Conservation (phyloP, 2,888 invertebrate species). For the Heliconius sara region DNA sequence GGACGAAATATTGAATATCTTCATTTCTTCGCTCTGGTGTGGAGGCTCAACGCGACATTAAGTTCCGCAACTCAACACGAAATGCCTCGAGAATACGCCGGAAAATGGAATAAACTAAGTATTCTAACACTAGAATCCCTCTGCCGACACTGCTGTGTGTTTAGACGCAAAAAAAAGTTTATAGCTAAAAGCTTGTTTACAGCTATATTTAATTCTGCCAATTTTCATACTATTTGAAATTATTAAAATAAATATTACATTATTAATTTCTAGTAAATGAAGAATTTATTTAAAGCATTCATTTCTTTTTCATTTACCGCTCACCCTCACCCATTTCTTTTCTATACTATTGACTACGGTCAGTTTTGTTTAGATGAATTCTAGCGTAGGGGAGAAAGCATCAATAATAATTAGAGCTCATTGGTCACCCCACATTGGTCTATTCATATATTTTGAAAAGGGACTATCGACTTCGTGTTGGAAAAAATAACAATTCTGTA, state of each 20-base stretch:
- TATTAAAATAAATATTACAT: neutral
- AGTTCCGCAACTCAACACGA: too few relatives aligned
- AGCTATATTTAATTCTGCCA: too few relatives aligned
- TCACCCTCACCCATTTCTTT: conserved; percentile 19
- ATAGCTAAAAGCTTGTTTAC: too few relatives aligned
- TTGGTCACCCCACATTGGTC: conserved; percentile 31
- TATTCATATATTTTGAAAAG: conserved; percentile 10
- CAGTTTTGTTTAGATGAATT: conserved; percentile 27
- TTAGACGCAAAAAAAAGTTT: too few relatives aligned
- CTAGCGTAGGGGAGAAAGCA: conserved; percentile 30
- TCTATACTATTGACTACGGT: conserved; percentile 13
- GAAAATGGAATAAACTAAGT: too few relatives aligned
- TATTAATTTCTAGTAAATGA: neutral
- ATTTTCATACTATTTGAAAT: neutral
- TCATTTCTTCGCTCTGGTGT: too few relatives aligned
- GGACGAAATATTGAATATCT: too few relatives aligned
- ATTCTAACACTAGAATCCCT: too few relatives aligned
- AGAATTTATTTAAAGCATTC: neutral
- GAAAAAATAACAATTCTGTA: neutral
- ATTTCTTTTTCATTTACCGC: neutral
- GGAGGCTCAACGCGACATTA: too few relatives aligned
- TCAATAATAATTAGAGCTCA: conserved; percentile 37
- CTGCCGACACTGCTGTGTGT: too few relatives aligned
- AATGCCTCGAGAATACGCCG: too few relatives aligned
- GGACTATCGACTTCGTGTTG: neutral